Evolutionary conservation across 2,888 invertebrate genomes (phyloP), one percentile per base, ranked within the genome.

Genomic region (Patella depressa): DNA sequence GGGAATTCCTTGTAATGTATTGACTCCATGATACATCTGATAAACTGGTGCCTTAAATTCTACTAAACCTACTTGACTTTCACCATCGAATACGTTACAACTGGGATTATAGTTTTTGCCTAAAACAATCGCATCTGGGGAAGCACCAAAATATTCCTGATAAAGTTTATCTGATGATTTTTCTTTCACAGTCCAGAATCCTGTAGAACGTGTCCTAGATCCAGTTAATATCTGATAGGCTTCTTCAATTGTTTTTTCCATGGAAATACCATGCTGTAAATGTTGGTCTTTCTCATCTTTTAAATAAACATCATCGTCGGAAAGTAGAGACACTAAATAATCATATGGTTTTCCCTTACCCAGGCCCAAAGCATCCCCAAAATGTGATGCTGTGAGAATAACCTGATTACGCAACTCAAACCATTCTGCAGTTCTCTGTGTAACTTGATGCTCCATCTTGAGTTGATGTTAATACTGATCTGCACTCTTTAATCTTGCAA

Each of bases 291-390:
- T 78, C 19, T 77, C 80, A n/a, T 76, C 71, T 7, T 80, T 76
- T 14, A 73, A 57, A 5, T 74, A 78, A 17, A 77, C 75, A 14
- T 79, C 78, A 34, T 79, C 76, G n/a, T 78, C 73, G 9, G 78
- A 75, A 17, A 85, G 34, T 14, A 82, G 70, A 29, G 82, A 85
- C 53, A 78, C 71, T 34, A 87, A 81, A 72, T 85, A 88, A 76
- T 88, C 86, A 75, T 83, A 87, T 14, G 87, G 85, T 71, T 80
- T 84, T 12, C 88, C 87, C 73, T 78, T 80, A 0, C 87, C 88
- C 29, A 86, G 82, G 9, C 88, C 88, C 11, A 88, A 72, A 69
- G 86, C 88, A 78, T 88, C 88, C 34, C 87, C 88, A 81, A 88
- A 87, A 24, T 75, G 79, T 4, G 87, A 88, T 54, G 87, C 86